phyloP scores from a whole-genome alignment of 2,797 vertebrate species.

The Protosalanx chinensis region DNA sequence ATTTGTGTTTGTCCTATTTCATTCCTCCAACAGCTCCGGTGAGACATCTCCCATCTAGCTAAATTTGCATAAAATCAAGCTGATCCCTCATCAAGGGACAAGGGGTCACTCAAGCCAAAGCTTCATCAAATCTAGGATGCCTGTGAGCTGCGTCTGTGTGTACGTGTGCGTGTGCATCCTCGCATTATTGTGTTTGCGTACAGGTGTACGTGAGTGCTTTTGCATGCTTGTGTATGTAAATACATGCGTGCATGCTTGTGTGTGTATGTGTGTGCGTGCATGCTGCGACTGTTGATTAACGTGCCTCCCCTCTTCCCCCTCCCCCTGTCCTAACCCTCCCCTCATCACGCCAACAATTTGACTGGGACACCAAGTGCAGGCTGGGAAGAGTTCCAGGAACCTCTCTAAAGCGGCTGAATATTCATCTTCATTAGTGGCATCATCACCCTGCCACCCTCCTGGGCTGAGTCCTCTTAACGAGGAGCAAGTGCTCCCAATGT shows the following conservation, averaged over 20 bases:
- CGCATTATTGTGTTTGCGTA: neutral
- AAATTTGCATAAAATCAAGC: constrained; percentile 9
- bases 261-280: constrained; percentile 8
- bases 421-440: constrained; percentile 82
- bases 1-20: constrained; percentile 11
- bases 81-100: neutral
- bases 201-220: neutral
- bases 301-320: neutral
- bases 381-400: constrained; percentile 75
- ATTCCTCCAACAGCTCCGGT: neutral
- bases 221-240: neutral
- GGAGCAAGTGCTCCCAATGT: constrained; percentile 62
- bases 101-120: neutral
- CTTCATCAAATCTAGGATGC: neutral
- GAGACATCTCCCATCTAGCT: constrained; percentile 17
- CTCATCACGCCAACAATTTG: constrained; percentile 71
- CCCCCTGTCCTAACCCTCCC: constrained; percentile 28
- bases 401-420: constrained; percentile 73
- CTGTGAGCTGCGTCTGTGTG: neutral
- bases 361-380: constrained; percentile 68
- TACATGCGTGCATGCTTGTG: neutral
- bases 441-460: constrained; percentile 63
- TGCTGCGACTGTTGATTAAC: neutral
- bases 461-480: constrained; percentile 68
- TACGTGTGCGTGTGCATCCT: neutral